Conservation (phyloP, 2,113 vertebrate genomes). For the Marcusenius ussheri region DNA sequence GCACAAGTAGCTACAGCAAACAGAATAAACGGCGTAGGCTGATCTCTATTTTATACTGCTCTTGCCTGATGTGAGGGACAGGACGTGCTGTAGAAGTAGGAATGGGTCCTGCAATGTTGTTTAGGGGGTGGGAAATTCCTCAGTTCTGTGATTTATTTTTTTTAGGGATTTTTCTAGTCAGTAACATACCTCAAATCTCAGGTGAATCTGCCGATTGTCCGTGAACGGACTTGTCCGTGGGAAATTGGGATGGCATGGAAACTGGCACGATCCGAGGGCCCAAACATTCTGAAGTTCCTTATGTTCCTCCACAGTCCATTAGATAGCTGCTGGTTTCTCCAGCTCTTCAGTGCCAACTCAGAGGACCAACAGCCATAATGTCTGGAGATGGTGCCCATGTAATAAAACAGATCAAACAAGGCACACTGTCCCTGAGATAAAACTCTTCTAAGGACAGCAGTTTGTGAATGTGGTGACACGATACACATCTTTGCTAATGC, state of each 20-base stretch:
- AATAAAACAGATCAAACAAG: background rate
- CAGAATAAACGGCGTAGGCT: background rate
- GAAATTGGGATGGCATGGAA: background rate
- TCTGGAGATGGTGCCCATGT: background rate
- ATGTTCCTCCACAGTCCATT: background rate
- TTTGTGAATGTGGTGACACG: background rate
- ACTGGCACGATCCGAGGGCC: background rate
- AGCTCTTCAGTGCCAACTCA: background rate
- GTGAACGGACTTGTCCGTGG: background rate
- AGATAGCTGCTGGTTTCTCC: background rate
- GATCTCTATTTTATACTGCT: background rate
- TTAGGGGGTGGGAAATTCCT: background rate
- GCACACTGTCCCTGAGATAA: background rate
- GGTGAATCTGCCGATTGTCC: background rate
- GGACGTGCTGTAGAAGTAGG: background rate
- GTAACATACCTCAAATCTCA: background rate
- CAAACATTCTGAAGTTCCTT: background rate
- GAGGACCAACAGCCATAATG: background rate
- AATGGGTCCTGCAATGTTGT: background rate
- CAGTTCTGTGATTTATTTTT: background rate
- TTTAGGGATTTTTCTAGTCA: background rate
- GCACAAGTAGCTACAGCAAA: background rate
- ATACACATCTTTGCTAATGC: background rate
- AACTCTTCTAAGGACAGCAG: background rate
- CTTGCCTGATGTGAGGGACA: background rate